Evolutionary conservation across 1,140 invertebrate species (phyloP).

Genomic region (Pseudomyrmex cubaensis): DNA sequence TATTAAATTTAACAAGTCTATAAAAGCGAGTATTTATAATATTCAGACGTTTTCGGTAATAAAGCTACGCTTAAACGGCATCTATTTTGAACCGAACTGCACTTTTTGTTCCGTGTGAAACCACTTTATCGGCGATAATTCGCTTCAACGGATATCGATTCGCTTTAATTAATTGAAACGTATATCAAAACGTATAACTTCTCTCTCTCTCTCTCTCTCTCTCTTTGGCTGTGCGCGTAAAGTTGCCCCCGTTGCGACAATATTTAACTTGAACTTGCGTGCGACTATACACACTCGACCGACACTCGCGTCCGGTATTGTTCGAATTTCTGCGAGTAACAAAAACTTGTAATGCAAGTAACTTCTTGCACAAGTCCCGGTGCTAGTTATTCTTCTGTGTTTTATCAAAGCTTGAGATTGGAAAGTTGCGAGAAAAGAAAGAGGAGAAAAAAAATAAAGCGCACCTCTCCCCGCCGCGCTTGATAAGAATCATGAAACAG

Average conservation of each 20-base stretch:
- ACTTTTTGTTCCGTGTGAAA: neutral
- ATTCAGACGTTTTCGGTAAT: too few species aligned
- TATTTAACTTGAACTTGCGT: conserved; percentile 59
- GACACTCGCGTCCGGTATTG: conserved; percentile 50
- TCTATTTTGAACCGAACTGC: neutral
- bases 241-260: conserved; percentile 33
- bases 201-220: neutral
- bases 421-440: conserved; percentile 33
- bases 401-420: conserved; percentile 58
- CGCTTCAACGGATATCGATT: conserved; percentile 27
- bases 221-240: neutral
- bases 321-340: conserved; percentile 55
- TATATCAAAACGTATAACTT: conserved; percentile 37
- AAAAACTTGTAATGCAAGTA: conserved; percentile 59
- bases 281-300: conserved; percentile 27
- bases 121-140: neutral
- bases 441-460: neutral
- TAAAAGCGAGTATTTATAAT: neutral
- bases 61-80: neutral
- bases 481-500: conserved; percentile 55
- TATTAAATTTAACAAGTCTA: too few species aligned
- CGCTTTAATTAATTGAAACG: conserved; percentile 50
- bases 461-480: neutral
- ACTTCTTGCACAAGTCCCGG: conserved; percentile 51
- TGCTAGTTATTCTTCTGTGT: conserved; percentile 57